Evolutionary conservation across 1,140 invertebrate species (phyloP).

Genomic region (Brachionus rubens): DNA sequence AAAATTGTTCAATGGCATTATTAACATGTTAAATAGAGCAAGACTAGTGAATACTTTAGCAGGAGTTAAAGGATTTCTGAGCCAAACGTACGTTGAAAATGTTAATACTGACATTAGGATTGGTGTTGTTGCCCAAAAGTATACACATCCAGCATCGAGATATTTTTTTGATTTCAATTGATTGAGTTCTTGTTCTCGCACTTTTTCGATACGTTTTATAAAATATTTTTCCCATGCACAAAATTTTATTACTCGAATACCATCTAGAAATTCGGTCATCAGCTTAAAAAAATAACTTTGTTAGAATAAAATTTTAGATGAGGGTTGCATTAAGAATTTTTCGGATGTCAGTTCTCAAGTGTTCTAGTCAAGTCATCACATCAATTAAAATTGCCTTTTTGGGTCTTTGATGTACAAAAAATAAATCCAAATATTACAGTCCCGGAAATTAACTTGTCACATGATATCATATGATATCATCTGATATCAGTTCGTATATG

Average conservation of each 20-base stretch:
- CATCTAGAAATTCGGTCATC: slow-evolving; percentile 79
- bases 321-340: no score
- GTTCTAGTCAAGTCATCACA: no score
- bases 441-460: no score
- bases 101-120: slow-evolving; percentile 87
- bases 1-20: slow-evolving; percentile 89
- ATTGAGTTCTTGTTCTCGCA: slow-evolving; percentile 75
- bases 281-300: slow-evolving; percentile 59
- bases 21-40: slow-evolving; percentile 90
- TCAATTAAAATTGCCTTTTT: no score
- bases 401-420: no score
- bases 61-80: slow-evolving; percentile 76
- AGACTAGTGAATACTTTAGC: slow-evolving; percentile 88
- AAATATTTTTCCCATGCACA: slow-evolving; percentile 86
- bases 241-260: slow-evolving; percentile 83
- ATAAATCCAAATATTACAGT: no score
- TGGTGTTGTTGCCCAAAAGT: slow-evolving; percentile 98
- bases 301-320: slow-evolving; percentile 37
- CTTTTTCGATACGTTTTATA: slow-evolving; percentile 65
- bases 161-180: slow-evolving; percentile 76
- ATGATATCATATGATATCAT: no score
- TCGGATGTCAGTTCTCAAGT: no score
- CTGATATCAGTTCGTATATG: no score
- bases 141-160: slow-evolving; percentile 95
- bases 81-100: slow-evolving; percentile 78